Base-by-base conservation (phyloP, 2,888 invertebrate genomes). In the Philhelius pedissequus region DNA sequence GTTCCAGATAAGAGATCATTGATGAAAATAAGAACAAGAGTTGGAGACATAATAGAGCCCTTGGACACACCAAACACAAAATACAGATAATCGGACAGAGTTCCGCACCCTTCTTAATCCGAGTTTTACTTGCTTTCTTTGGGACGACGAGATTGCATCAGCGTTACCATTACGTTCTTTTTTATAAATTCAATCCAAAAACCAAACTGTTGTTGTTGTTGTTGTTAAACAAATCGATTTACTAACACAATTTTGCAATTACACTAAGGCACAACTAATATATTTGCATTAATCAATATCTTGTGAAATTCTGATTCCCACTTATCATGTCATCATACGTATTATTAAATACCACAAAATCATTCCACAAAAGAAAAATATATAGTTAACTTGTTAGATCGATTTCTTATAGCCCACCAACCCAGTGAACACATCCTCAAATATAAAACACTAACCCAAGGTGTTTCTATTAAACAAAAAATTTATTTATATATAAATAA, bases 301-400 rank as follows among this genome's bases (percentile, higher is more conserved):
- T 2, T 22, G 22, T 48, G 22, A 22, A 48, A 48, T 48, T 48
- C 48, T 13, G 2, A 48, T 22, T 48, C 48, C 7, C 48, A 48
- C 48, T 48, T 48, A 13, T n/a, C n/a, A n/a, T 48, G 48, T 48
- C 11, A 22, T 22, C 22, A 5, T 25, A 20, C 35, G 56, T 56
- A 20, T 11, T 32, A 35, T 35, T 56, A 56, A 56, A 56, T 35
- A 56, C 56, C 56, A 32, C 56, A 20, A 35, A 56, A 56, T 56
- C 13, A 32, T 35, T 56, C 22, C 18, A 20, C 18, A 54, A 30
- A 11, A 15, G 15, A 56, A 32, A 56, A 32, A 2, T 43, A 58
- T 68, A 52, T 27, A 60, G 18, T 22, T 45, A 71, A 50, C 66
- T 60, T 82, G 81, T 82, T 82, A 70, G 77, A 82, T 82, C 81